phyloP scores from a whole-genome alignment of 2,797 vertebrate genomes.

The Yasuhikotakia modesta region DNA sequence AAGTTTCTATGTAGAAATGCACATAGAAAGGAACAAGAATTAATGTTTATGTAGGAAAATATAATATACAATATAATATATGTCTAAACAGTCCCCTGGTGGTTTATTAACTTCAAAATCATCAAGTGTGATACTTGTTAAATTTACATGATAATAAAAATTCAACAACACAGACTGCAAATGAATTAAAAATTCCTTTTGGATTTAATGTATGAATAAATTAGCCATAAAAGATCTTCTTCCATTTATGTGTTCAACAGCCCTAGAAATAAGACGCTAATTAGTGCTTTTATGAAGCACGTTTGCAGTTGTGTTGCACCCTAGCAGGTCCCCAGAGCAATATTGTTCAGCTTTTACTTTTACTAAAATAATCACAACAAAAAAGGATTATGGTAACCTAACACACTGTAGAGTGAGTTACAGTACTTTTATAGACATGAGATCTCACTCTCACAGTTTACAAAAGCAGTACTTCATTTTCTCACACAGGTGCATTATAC shows the following conservation, averaged over 20 bases:
- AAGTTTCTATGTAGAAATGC: no score
- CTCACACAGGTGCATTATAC: neutral
- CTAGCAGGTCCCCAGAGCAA: neutral
- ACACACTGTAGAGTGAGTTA: neutral
- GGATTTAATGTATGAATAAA: neutral
- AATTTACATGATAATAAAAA: neutral
- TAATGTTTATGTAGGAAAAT: no score
- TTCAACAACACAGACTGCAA: neutral
- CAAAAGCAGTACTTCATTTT: slow-evolving; percentile 4
- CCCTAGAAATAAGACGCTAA: no score
- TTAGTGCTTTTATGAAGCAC: neutral
- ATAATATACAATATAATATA: neutral
- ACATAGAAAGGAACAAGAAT: no score
- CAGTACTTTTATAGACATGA: neutral
- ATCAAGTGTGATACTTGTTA: neutral
- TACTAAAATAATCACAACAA: neutral
- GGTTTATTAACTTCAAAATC: neutral
- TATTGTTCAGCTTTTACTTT: neutral
- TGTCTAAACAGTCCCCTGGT: neutral
- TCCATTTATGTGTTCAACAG: no score
- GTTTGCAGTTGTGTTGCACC: neutral
- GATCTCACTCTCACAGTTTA: neutral
- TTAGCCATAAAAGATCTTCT: neutral
- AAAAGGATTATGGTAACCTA: neutral
- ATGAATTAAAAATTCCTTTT: neutral